These are phyloP conservation scores for Choloepus didactylus DNA, from an alignment of 2,797 vertebrate genomes.

Conservation along the genomic window DNA sequence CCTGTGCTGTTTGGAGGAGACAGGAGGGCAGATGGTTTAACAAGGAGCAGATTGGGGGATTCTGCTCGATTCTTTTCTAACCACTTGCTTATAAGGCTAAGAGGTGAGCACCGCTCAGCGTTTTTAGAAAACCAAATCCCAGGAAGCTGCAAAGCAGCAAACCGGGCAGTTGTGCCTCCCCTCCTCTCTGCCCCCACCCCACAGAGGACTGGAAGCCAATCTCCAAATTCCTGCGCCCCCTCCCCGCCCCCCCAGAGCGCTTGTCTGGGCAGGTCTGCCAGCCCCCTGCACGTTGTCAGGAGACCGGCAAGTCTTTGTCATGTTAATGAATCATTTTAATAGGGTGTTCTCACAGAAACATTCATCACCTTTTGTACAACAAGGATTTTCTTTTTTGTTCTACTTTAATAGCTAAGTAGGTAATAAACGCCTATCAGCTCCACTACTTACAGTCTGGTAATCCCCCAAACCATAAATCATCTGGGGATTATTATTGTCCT, in stretches of 20 bases:
- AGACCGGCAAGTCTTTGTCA: slow-evolving; percentile 84
- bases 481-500: slow-evolving; percentile 85
- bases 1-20: background rate
- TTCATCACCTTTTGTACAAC: slow-evolving; percentile 88
- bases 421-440: slow-evolving; percentile 88
- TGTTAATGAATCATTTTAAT: slow-evolving; percentile 89
- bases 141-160: too few species aligned
- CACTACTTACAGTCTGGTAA: slow-evolving; percentile 79
- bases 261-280: slow-evolving; percentile 83
- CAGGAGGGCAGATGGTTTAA: background rate
- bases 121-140: background rate
- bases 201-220: background rate
- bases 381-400: slow-evolving; percentile 85
- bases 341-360: slow-evolving; percentile 86
- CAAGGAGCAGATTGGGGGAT: background rate
- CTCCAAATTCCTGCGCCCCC: background rate
- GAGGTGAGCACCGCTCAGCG: background rate
- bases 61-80: background rate
- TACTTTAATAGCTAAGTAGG: slow-evolving; percentile 87
- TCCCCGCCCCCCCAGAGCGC: background rate
- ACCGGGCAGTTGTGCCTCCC: background rate
- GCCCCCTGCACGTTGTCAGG: slow-evolving; percentile 80
- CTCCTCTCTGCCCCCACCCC: too few species aligned
- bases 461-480: slow-evolving; percentile 85
- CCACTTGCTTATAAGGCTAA: rapidly evolving